These are phyloP conservation scores for Phortica magna DNA, from an alignment of 2,888 invertebrate genomes.

Conservation along the genomic window DNA sequence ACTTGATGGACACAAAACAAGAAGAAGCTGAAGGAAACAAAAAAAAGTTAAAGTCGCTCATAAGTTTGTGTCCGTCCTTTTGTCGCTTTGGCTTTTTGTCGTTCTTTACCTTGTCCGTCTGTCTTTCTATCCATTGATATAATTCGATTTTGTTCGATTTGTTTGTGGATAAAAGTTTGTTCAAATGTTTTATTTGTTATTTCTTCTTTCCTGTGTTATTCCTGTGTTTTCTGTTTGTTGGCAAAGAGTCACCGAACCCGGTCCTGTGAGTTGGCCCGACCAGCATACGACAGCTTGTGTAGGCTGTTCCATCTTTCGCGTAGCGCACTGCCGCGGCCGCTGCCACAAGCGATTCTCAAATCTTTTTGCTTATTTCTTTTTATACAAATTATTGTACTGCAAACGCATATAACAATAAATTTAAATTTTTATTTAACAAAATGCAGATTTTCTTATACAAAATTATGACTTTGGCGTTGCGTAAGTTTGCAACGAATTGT, in stretches of 20 bases:
- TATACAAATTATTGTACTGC: too few relatives aligned
- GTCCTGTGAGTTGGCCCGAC: too few relatives aligned
- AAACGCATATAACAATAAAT: not conserved
- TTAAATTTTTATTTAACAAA: conserved; percentile 16
- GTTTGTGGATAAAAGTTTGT: conserved; percentile 17
- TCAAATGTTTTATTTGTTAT: not conserved
- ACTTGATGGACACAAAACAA: too few relatives aligned
- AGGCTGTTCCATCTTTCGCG: too few relatives aligned
- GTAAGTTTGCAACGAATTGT: not conserved
- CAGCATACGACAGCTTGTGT: too few relatives aligned
- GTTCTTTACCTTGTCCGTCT: not conserved
- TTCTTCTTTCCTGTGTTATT: not conserved
- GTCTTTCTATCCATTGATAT: conserved; percentile 8
- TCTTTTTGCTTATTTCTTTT: too few relatives aligned
- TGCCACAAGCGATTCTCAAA: too few relatives aligned
- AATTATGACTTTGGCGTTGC: not conserved
- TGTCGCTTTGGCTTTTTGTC: not conserved
- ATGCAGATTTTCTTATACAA: not conserved
- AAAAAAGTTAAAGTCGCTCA: too few relatives aligned
- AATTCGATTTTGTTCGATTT: conserved; percentile 26
- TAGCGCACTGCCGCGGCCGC: too few relatives aligned
- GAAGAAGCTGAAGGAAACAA: too few relatives aligned
- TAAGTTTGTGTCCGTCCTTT: not conserved
- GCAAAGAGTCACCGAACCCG: not conserved
- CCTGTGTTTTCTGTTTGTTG: not conserved